These are phyloP conservation scores for Oxyruncus cristatus DNA, from an alignment of 2,113 vertebrate genomes.

Conservation along the genomic window DNA sequence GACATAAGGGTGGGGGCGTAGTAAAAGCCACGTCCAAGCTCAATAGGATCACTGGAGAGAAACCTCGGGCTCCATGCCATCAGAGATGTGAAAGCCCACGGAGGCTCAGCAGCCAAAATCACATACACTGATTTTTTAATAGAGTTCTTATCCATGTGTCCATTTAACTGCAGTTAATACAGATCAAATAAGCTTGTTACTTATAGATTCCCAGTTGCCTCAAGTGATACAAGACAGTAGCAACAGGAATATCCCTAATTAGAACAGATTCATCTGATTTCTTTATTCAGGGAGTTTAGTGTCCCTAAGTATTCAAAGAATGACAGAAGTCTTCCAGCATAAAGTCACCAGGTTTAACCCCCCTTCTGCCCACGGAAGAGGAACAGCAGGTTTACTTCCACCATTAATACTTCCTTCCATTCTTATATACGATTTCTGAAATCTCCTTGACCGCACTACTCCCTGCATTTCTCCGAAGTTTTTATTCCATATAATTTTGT, in stretches of 20 bases:
- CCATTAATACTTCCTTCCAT: neutral
- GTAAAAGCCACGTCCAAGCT: constrained; percentile 67
- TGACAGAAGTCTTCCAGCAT: neutral
- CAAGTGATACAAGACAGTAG: constrained; percentile 32
- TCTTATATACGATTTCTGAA: neutral
- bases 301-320: neutral
- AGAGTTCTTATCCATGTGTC: constrained; percentile 65
- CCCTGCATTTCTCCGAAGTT: neutral
- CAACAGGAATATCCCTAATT: constrained; percentile 46
- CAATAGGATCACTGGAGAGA: constrained; percentile 55
- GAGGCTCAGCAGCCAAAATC: constrained; percentile 58
- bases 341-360: neutral
- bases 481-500: neutral
- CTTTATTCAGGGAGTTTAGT: neutral
- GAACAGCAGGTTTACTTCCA: neutral
- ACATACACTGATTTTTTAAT: constrained; percentile 58
- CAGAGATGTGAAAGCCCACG: constrained; percentile 60
- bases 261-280: neutral
- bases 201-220: constrained; percentile 41
- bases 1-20: constrained; percentile 69
- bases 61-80: constrained; percentile 65
- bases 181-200: constrained; percentile 48
- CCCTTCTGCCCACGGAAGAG: neutral
- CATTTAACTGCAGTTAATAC: constrained; percentile 47
- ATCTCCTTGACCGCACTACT: neutral